A percentile compares a stretch with the other conserved stretches of the same genome.
These are phyloP conservation scores for Eumerus sabulonum DNA, from an alignment of 2,888 invertebrate genomes.

Conservation along the genomic window DNA sequence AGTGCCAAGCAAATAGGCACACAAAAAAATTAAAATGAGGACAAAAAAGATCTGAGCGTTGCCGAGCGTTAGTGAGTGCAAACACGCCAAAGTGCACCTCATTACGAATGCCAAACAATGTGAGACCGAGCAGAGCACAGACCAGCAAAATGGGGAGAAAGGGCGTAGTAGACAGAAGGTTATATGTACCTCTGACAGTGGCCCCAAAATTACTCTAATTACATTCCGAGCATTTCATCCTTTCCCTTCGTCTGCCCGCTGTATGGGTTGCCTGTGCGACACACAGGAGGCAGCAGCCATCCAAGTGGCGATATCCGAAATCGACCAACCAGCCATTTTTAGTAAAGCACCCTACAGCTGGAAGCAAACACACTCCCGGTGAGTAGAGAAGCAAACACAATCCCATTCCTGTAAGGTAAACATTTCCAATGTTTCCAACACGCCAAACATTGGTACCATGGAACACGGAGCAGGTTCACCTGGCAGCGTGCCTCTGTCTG, in stretches of 20 bases:
- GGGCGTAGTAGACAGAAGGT: too few relatives aligned
- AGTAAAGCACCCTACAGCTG: slow-evolving; percentile 40
- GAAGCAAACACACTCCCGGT: slow-evolving; percentile 16
- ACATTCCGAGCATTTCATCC: slow-evolving; percentile 7
- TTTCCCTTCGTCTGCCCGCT: not conserved
- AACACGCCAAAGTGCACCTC: slow-evolving; percentile 54
- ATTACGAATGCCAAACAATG: slow-evolving; percentile 52
- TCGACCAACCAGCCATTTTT: slow-evolving; percentile 38
- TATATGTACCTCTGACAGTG: slow-evolving; percentile 1
- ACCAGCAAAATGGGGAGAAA: too few relatives aligned
- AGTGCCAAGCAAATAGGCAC: slow-evolving; percentile 11
- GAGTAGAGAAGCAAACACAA: slow-evolving; percentile 38
- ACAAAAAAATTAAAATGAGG: slow-evolving; percentile 12
- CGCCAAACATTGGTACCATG: slow-evolving; percentile 25
- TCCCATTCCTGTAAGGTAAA: slow-evolving; percentile 41
- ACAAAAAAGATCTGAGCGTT: slow-evolving; percentile 32
- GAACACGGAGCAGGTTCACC: not conserved
- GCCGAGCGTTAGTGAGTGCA: slow-evolving; percentile 32
- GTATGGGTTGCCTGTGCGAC: slow-evolving; percentile 13
- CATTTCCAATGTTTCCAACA: slow-evolving; percentile 41
- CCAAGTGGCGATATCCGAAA: slow-evolving; percentile 47
- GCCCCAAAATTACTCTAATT: slow-evolving; percentile 34
- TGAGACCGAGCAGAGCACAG: not conserved
- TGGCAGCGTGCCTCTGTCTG: slow-evolving; percentile 12
- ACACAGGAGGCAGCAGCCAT: slow-evolving; percentile 30